Percentiles rank a stretch among this genome's conserved stretches.
Conservation (phyloP, 2,113 vertebrate genomes). For the Hyperopisus bebe region DNA sequence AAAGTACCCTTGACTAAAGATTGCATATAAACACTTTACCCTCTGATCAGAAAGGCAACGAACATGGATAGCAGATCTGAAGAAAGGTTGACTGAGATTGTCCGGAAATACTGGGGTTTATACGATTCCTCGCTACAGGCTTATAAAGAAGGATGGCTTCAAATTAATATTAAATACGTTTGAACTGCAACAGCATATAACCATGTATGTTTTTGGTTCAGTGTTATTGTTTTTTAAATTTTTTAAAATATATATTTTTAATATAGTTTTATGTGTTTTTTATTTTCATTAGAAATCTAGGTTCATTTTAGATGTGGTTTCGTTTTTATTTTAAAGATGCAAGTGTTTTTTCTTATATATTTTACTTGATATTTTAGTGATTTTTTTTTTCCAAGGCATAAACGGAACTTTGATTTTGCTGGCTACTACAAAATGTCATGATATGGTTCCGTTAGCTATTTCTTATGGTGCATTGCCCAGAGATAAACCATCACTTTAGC, state of each 20-base stretch:
- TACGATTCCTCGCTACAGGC: no score
- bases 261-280: no score
- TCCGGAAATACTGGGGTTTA: background rate
- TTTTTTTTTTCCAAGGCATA: background rate
- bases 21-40: background rate
- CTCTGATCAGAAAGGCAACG: background rate
- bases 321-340: background rate
- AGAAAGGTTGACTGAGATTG: background rate
- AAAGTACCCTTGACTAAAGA: background rate
- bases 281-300: background rate
- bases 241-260: background rate
- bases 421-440: no score
- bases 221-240: background rate
- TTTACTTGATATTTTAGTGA: background rate
- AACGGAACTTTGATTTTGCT: background rate
- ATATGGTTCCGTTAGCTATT: no score
- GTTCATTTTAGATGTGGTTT: background rate
- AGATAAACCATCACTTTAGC: no score
- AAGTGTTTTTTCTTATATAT: background rate
- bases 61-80: background rate
- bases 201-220: background rate
- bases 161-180: background rate
- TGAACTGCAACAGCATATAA: background rate
- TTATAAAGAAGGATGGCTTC: background rate
- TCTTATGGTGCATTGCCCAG: no score